These are phyloP conservation scores for Lycaena phlaeas DNA, from an alignment of 2,888 invertebrate genomes.

Conservation along the genomic window DNA sequence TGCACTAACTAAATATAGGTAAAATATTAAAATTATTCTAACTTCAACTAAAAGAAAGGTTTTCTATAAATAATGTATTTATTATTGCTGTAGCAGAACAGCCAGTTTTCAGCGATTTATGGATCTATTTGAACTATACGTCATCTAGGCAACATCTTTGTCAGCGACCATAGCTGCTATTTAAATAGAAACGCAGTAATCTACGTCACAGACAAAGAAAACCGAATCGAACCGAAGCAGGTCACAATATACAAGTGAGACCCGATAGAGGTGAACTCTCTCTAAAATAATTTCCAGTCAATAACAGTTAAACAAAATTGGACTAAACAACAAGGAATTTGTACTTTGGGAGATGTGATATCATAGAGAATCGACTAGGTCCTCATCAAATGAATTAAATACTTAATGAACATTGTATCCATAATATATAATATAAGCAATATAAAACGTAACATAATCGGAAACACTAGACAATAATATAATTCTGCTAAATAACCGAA, in stretches of 20 bases:
- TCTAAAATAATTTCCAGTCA: conserved; percentile 69
- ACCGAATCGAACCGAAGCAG: conserved; percentile 17
- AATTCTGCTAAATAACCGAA: conserved; percentile 72
- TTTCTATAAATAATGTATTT: conserved; percentile 50
- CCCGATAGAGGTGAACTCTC: conserved; percentile 31
- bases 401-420: conserved; percentile 70
- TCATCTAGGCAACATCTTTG: conserved; percentile 21
- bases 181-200: conserved; percentile 15
- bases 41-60: conserved; percentile 52
- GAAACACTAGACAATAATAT: conserved; percentile 70
- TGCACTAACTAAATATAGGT: conserved; percentile 58
- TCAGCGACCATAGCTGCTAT: conserved; percentile 14
- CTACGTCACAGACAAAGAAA: conserved; percentile 23
- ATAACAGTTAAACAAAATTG: conserved; percentile 73
- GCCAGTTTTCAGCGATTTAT: conserved; percentile 28
- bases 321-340: conserved; percentile 75
- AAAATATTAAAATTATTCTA: conserved; percentile 54
- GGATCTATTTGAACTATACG: conserved; percentile 36
- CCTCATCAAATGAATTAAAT: conserved; percentile 72
- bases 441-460: conserved; percentile 72
- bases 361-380: conserved; percentile 72
- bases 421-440: conserved; percentile 72
- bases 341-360: conserved; percentile 75
- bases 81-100: conserved; percentile 2
- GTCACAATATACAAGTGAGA: conserved; percentile 17